phyloP scores from a whole-genome alignment of 1,140 invertebrate species.

The Thaumetopoea pityocampa region DNA sequence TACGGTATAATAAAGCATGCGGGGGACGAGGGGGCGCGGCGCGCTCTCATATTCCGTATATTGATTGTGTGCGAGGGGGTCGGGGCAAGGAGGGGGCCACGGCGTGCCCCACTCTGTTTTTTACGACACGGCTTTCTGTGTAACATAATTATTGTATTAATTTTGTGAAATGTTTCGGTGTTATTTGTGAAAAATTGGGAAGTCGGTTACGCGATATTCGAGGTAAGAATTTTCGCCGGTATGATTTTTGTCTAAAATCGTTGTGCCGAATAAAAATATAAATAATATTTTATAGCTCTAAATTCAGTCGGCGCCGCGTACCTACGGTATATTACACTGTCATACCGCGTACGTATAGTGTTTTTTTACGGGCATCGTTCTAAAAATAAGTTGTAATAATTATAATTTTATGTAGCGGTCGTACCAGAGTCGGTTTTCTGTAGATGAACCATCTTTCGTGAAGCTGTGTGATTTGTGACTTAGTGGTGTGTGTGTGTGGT shows the following conservation, averaged over 20 bases:
- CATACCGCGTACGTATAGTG: constrained; percentile 76
- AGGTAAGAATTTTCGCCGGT: constrained; percentile 60
- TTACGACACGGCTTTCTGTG: constrained; percentile 76
- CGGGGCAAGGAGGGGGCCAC: constrained; percentile 70
- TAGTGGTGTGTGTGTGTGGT: constrained; percentile 62
- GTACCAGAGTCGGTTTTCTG: constrained; percentile 68
- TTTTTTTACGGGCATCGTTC: constrained; percentile 76
- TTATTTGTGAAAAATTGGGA: constrained; percentile 72
- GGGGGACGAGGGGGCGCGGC: constrained; percentile 70
- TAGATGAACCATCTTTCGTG: constrained; percentile 57
- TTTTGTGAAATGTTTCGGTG: constrained; percentile 75
- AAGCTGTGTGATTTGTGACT: constrained; percentile 58
- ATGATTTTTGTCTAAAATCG: constrained; percentile 52
- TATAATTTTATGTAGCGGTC: constrained; percentile 76
- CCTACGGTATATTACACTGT: constrained; percentile 73
- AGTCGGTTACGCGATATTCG: constrained; percentile 61
- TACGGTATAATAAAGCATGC: constrained; percentile 75
- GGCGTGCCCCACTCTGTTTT: constrained; percentile 75
- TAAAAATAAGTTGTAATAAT: constrained; percentile 77
- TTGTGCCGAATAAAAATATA: constrained; percentile 65
- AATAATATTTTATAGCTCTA: constrained; percentile 71
- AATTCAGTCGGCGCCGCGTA: constrained; percentile 72
- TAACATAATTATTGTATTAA: constrained; percentile 75
- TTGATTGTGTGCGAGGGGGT: constrained; percentile 74
- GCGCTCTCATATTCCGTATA: constrained; percentile 76